These are phyloP conservation scores for Asteroscopus sphinx DNA, from an alignment of 2,888 invertebrate species.

Conservation along the genomic window DNA sequence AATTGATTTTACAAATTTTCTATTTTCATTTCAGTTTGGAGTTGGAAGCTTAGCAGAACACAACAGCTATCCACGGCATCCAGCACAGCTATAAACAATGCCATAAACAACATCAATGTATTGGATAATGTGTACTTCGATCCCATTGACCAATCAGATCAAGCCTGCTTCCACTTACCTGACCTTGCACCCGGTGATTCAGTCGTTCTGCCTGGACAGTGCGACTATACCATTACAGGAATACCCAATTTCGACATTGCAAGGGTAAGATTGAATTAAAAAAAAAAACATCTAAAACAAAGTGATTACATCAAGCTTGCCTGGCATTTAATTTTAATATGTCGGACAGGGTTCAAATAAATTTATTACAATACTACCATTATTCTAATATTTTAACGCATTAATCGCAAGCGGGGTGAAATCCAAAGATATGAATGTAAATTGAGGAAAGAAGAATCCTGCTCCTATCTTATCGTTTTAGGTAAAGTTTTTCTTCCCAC, in stretches of 20 bases:
- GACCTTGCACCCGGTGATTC: slow-evolving; percentile 62
- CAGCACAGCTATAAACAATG: slow-evolving; percentile 62
- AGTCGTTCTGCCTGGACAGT: slow-evolving; percentile 72
- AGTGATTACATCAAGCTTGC: too few species aligned
- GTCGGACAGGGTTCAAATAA: too few species aligned
- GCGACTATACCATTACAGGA: slow-evolving; percentile 66
- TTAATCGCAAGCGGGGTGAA: too few species aligned
- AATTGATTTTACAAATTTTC: neutral
- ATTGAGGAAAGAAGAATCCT: too few species aligned
- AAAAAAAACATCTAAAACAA: too few species aligned
- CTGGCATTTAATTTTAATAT: too few species aligned
- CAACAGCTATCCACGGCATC: slow-evolving; percentile 59
- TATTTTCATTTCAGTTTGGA: slow-evolving; percentile 66
- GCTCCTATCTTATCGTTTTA: too few species aligned
- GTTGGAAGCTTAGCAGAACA: slow-evolving; percentile 79
- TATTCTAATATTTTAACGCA: too few species aligned
- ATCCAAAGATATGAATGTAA: too few species aligned
- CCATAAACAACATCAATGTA: slow-evolving; percentile 63
- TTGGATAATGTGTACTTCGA: slow-evolving; percentile 71
- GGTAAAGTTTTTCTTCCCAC: too few species aligned
- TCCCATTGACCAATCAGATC: slow-evolving; percentile 63
- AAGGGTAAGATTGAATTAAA: slow-evolving; percentile 9
- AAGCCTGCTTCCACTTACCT: slow-evolving; percentile 75
- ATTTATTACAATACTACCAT: too few species aligned
- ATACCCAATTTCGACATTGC: slow-evolving; percentile 65